A percentile compares a stretch with the other conserved stretches of the same genome.
Evolutionary conservation across 2,888 invertebrate genomes (phyloP).

Genomic region (Branchellion lobata): DNA sequence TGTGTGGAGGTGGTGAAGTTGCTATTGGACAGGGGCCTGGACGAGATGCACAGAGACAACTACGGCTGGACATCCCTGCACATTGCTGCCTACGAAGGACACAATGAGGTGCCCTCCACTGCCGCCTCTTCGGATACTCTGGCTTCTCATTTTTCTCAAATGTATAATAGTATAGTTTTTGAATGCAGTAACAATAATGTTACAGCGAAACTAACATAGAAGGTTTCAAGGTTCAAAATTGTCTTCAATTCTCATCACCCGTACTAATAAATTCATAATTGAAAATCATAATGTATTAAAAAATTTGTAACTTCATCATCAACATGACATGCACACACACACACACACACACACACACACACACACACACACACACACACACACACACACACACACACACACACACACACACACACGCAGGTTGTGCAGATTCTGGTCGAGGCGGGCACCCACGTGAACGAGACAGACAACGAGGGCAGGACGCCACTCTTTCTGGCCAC

Average conservation of each 20-base stretch:
- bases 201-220: too few species aligned
- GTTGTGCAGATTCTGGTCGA: slow-evolving; percentile 63
- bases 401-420: slow-evolving; percentile 56
- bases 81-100: slow-evolving; percentile 91
- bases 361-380: background rate
- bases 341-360: too few species aligned
- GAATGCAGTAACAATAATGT: too few species aligned
- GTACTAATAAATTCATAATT: too few species aligned
- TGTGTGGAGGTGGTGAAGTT: slow-evolving; percentile 81
- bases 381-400: background rate
- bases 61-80: slow-evolving; percentile 96
- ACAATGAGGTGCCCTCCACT: slow-evolving; percentile 80
- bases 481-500: slow-evolving; percentile 72
- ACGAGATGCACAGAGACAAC: slow-evolving; percentile 78
- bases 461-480: slow-evolving; percentile 64
- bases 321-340: too few species aligned
- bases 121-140: background rate
- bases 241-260: too few species aligned
- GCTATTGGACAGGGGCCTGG: slow-evolving; percentile 71
- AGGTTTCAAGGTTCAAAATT: too few species aligned
- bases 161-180: background rate
- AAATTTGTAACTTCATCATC: too few species aligned
- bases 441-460: slow-evolving; percentile 63
- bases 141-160: background rate
- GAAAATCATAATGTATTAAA: too few species aligned